phyloP scores from a whole-genome alignment of 2,113 vertebrate genomes.

The Apus apus region DNA sequence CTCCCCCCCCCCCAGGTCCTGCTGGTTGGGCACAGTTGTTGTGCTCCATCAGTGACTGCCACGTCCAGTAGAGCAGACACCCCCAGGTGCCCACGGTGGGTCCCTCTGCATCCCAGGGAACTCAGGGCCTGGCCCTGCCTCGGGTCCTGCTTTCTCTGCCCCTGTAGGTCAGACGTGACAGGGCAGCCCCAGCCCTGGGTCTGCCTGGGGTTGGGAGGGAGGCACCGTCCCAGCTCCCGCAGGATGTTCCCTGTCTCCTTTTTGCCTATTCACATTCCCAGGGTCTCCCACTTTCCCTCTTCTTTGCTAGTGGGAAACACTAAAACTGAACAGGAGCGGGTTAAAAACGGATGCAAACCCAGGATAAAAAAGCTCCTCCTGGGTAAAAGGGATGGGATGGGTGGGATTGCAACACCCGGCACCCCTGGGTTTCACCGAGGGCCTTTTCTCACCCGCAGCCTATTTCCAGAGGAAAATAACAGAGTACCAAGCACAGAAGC shows the following conservation, averaged over 20 bases:
- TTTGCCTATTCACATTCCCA: not conserved
- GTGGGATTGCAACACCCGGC: too few relatives aligned
- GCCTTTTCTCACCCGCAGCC: conserved; percentile 44
- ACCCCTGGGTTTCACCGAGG: accelerated
- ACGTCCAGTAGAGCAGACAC: not conserved
- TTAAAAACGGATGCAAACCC: not conserved
- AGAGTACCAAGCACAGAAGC: conserved; percentile 85
- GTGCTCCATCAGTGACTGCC: accelerated
- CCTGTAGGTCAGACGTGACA: not conserved
- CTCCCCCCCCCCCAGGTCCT: not conserved
- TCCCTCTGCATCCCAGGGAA: not conserved
- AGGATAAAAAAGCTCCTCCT: too few relatives aligned
- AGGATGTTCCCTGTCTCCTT: accelerated
- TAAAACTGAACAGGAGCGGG: not conserved
- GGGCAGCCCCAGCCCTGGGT: not conserved
- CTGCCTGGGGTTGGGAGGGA: not conserved
- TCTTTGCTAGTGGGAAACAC: not conserved
- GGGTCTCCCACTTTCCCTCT: not conserved
- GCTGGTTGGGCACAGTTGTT: not conserved
- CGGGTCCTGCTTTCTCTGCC: not conserved
- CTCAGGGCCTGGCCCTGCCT: accelerated
- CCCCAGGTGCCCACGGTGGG: not conserved
- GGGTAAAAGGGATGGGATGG: too few relatives aligned
- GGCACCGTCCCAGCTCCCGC: not conserved
- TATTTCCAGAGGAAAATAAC: conserved; percentile 87